phyloP scores from a whole-genome alignment of 2,113 vertebrate genomes.

The Petrocephalus zakoni region DNA sequence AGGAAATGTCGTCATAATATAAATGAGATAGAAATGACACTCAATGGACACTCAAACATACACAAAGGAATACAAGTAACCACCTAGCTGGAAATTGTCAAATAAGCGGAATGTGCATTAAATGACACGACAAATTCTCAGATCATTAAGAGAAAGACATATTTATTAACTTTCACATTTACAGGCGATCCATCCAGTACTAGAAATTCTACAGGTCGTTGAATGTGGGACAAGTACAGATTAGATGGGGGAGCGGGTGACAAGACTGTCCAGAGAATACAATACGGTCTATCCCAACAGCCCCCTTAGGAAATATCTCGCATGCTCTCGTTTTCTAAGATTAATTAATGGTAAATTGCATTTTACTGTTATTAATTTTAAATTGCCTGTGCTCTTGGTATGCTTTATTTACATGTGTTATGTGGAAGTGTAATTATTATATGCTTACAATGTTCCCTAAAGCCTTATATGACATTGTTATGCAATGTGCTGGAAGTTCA shows the following conservation, averaged over 20 bases:
- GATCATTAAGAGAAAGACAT: background rate
- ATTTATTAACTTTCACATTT: background rate
- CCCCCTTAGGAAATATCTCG: background rate
- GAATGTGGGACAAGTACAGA: background rate
- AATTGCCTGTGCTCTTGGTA: background rate
- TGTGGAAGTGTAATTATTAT: background rate
- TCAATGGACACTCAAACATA: background rate
- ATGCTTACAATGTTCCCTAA: background rate
- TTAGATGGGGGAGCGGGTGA: background rate
- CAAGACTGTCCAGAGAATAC: background rate
- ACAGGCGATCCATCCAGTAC: background rate
- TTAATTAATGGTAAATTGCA: background rate
- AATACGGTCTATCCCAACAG: too few species aligned
- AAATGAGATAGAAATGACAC: background rate
- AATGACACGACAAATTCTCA: background rate
- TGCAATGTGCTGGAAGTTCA: constrained; percentile 1
- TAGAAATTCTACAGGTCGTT: background rate
- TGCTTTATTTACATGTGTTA: too few species aligned
- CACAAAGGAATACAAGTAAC: background rate
- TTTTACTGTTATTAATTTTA: background rate
- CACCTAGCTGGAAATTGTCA: background rate
- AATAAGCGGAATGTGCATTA: background rate
- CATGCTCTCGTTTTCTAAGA: background rate
- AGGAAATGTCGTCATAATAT: background rate
- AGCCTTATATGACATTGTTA: background rate